A percentile compares a stretch with the other conserved stretches of the same genome.
These are phyloP conservation scores for Papilio xuthus DNA, from an alignment of 1,140 invertebrate species.

Conservation along the genomic window DNA sequence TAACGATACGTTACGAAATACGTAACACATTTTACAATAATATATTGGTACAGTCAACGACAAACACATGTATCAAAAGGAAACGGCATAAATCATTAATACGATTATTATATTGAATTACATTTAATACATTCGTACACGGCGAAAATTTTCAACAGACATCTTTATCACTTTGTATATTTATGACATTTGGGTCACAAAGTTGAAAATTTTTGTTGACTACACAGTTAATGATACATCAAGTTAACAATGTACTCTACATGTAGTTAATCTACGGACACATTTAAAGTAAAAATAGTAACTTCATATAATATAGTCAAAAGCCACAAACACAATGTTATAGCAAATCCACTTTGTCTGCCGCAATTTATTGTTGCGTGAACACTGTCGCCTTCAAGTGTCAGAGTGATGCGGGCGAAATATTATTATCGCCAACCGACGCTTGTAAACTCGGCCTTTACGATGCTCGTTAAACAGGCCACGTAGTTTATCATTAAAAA, in stretches of 20 bases:
- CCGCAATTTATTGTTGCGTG: constrained; percentile 61
- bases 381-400: constrained; percentile 52
- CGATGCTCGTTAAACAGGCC: constrained; percentile 42
- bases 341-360: constrained; percentile 62
- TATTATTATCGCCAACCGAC: constrained; percentile 51
- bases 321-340: constrained; percentile 68
- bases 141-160: background rate
- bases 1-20: constrained; percentile 41
- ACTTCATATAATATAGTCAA: constrained; percentile 42
- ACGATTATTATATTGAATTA: background rate
- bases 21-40: constrained; percentile 25
- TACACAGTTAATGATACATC: background rate
- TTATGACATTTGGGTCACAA: background rate
- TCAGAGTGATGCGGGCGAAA: constrained; percentile 56
- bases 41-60: background rate
- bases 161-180: background rate
- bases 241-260: background rate
- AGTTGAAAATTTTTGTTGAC: background rate
- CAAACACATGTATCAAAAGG: background rate
- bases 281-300: background rate
- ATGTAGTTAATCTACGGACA: background rate
- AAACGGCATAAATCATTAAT: background rate
- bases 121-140: background rate
- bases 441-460: constrained; percentile 49
- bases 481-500: constrained; percentile 33